Evolutionary conservation across 2,888 invertebrate species (phyloP), one percentile per base, ranked within the genome.

Genomic region (Cheilosia grossa): DNA sequence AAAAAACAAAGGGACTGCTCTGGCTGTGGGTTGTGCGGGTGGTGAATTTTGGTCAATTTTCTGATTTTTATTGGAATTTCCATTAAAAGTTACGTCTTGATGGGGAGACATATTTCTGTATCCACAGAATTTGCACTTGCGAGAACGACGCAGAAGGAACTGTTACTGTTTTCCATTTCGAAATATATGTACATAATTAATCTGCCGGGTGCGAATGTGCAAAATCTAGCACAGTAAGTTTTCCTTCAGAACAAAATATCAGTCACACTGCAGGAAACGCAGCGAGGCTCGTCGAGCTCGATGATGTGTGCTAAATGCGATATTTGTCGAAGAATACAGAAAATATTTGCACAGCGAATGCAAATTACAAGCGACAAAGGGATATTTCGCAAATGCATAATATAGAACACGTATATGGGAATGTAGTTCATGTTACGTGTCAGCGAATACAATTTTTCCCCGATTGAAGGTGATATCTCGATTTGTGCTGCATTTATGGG

Each of bases 161-260:
- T 56, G 44, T 54, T 63, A 49, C 37, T 64, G 56, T 64, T 49
- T 49, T 56, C 56, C 51, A 77, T 77, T 59, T 69, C 44, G 44
- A 73, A 44, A 42, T 73, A 42, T 63, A 54, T 63, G 61, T 59
- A 67, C 67, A 77, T 77, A 69, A 77, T 77, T 77, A 77, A 59
- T 69, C 61, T 69, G 61, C 53, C 19, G 51, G 24, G 49, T 13
- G 24, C 44, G 42, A 30, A 59, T 67, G 59, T 30, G 44, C 24
- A 53, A 66, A 69, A 77, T 77, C 61, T 77, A 59, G 58, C 51
- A 40, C 13, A 66, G 54, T 42, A 51, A 67, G 24, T 67, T 24
- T 59, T 66, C 58, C 59, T 30, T 53, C 33, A 33, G 21, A 21
- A 21, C 2, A 33, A 4, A 33, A 33, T 10, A 44, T 17, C 15